Percentiles rank a stretch among this genome's conserved stretches.
phyloP scores from a whole-genome alignment of 2,888 invertebrate genomes.

The Cerceris rybyensis region DNA sequence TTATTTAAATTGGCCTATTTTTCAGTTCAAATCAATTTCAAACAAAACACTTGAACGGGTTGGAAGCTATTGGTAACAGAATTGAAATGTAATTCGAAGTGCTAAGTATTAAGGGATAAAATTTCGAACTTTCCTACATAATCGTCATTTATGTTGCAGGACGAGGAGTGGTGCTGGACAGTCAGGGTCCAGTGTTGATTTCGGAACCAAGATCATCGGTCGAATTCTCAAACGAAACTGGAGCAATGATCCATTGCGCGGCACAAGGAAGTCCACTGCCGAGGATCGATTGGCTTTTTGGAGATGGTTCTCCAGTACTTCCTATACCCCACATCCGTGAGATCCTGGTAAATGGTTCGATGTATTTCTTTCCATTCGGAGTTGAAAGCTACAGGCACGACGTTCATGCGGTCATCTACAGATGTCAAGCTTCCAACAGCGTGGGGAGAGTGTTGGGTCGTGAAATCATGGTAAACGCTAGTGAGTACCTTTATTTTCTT shows the following conservation, averaged over 20 bases:
- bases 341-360: conserved; percentile 91
- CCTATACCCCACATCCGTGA: conserved; percentile 87
- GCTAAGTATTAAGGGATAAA: no score
- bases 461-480: conserved; percentile 93
- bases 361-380: conserved; percentile 93
- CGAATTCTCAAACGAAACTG: conserved; percentile 90
- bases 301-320: conserved; percentile 87
- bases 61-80: no score
- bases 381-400: conserved; percentile 91
- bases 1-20: no score
- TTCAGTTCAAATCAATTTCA: no score
- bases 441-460: conserved; percentile 92
- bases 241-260: conserved; percentile 89
- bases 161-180: conserved; percentile 80
- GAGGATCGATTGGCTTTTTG: conserved; percentile 90
- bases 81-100: no score
- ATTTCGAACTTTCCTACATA: no score
- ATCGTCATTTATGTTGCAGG: conserved; percentile 68
- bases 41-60: no score
- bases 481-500: conserved; percentile 83
- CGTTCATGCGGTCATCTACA: conserved; percentile 92
- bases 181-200: conserved; percentile 89
- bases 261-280: conserved; percentile 90
- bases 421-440: conserved; percentile 85
- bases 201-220: conserved; percentile 90